Percentiles rank a stretch among this genome's conserved stretches.
These are phyloP conservation scores for Cnemophilus loriae DNA, from an alignment of 2,113 vertebrate genomes.

Conservation along the genomic window DNA sequence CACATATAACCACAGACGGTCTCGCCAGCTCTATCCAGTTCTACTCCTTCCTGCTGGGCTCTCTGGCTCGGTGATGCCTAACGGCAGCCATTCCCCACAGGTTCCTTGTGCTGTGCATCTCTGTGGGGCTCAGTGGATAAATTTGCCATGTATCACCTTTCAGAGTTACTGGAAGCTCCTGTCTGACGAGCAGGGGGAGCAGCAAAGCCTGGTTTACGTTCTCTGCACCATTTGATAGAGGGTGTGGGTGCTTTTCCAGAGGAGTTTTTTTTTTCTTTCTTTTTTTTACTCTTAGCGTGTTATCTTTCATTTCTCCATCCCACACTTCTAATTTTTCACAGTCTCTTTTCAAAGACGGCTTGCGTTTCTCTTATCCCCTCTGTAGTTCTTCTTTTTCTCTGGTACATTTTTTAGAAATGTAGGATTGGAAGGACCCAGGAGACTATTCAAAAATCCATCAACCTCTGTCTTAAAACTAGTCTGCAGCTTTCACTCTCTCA, in stretches of 20 bases:
- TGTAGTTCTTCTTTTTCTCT: background rate
- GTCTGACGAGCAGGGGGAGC: background rate
- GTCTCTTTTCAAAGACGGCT: background rate
- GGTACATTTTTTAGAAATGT: background rate
- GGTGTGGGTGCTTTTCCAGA: background rate
- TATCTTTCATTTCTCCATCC: constrained; percentile 12
- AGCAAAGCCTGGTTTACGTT: background rate
- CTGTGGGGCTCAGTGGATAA: background rate
- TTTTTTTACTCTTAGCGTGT: background rate
- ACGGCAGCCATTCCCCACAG: background rate
- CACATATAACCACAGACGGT: background rate
- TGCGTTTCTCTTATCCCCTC: background rate
- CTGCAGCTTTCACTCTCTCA: background rate
- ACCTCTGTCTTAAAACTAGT: background rate
- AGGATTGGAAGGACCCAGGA: background rate
- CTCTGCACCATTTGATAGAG: background rate
- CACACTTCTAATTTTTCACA: background rate
- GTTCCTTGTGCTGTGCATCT: background rate
- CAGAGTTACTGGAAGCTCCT: background rate
- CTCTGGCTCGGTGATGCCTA: background rate
- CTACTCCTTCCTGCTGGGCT: constrained; percentile 4
- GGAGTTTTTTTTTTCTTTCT: background rate
- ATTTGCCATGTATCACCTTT: background rate
- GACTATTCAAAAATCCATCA: background rate
- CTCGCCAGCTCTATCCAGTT: background rate